Evolutionary conservation across 2,113 vertebrate genomes (phyloP), one percentile per base, ranked within the genome.

Genomic region (Rhodinocichla rosea): DNA sequence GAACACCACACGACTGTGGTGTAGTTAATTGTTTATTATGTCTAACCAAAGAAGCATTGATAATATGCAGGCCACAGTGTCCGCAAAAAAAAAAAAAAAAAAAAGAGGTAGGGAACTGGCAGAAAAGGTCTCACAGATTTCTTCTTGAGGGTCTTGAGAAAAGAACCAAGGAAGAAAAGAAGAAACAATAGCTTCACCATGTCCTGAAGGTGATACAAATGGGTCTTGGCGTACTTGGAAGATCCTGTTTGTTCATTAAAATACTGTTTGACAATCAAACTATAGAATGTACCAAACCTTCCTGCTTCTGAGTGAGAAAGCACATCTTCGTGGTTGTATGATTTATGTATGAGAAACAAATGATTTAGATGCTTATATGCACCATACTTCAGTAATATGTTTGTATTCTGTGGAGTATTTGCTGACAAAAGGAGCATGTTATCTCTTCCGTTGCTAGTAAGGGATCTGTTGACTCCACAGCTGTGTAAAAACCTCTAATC

Each of bases 391-490:
- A 49, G 91, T 94, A 83, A 85, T 75, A 91, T 92, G 37, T 97
- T 96, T 95, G 75, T 96, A 90, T 88, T 96, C 96, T 97, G 94
- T 92, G 92, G 96, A 93, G 96, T 98, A 97, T 98, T 97, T 98
- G 95, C 96, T 97, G 97, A 97, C 97, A 97, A 97, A 94, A 97
- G 92, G 94, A 96, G 93, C 95, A 49, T 89, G 87, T 96, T 97
- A 96, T 94, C 94, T 97, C 94, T 87, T 96, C 33, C 0, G 70
- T 88, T 88, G 68, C 78, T 56, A 49, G 92, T 32, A 83, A 91
- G 70, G 86, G 93, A 89, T 97, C 89, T 94, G 86, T 95, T 95
- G 90, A 89, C 89, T 94, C 87, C 81, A 93, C 82, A 94, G 93
- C 92, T 87, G 70, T 89, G 69, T 42, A 69, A 96, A 96, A 96